These are phyloP conservation scores for Drosophila mayaguana DNA, from an alignment of 2,888 invertebrate genomes.

Conservation along the genomic window DNA sequence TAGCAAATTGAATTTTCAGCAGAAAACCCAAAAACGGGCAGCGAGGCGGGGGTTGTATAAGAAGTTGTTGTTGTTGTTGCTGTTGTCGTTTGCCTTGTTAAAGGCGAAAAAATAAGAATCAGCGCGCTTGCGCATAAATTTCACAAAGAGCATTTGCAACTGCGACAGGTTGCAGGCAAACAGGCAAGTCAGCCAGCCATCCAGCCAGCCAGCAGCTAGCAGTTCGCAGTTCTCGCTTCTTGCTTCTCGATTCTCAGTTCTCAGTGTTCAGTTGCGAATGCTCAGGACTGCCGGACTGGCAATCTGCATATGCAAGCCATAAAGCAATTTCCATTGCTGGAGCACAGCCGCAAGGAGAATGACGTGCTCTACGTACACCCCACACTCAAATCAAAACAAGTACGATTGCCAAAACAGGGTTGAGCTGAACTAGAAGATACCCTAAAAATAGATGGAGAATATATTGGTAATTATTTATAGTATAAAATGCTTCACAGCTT, in stretches of 20 bases:
- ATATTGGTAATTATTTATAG: no score
- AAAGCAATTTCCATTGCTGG: slow-evolving; percentile 82
- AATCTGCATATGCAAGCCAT: slow-evolving; percentile 83
- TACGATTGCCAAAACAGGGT: not conserved
- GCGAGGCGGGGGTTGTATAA: slow-evolving; percentile 17
- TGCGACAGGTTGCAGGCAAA: slow-evolving; percentile 70
- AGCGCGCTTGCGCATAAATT: slow-evolving; percentile 82
- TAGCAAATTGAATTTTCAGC: slow-evolving; percentile 81
- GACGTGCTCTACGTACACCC: slow-evolving; percentile 48
- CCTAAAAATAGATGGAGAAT: not conserved
- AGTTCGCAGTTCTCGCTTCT: slow-evolving; percentile 5
- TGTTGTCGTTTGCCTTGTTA: slow-evolving; percentile 65
- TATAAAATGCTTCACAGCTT: no score
- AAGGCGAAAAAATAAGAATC: slow-evolving; percentile 82
- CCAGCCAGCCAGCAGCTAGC: slow-evolving; percentile 18
- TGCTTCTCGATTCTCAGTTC: slow-evolving; percentile 30
- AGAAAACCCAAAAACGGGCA: slow-evolving; percentile 64
- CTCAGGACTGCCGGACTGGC: slow-evolving; percentile 49
- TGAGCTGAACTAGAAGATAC: not conserved
- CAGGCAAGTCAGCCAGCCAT: not conserved
- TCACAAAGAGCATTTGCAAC: slow-evolving; percentile 64
- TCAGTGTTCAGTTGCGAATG: slow-evolving; percentile 34
- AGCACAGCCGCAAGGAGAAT: slow-evolving; percentile 51
- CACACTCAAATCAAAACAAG: slow-evolving; percentile 32
- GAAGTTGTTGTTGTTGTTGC: slow-evolving; percentile 27